Evolutionary conservation across 2,113 vertebrate species (phyloP).

Genomic region (Nematolebias whitei): DNA sequence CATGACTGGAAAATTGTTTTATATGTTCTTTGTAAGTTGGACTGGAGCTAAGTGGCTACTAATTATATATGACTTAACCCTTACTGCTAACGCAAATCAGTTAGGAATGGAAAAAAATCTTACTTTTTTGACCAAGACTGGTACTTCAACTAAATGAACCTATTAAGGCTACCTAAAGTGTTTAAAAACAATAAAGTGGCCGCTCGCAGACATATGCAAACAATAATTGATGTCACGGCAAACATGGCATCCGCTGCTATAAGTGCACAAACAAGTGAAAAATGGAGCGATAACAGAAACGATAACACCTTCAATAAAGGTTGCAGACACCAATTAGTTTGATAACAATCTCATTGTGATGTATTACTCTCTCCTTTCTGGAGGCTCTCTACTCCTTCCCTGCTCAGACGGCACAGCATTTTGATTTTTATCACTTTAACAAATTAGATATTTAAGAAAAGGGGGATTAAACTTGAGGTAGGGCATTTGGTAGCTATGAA

Average conservation of each 20-base stretch:
- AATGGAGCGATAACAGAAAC: constrained; percentile 9
- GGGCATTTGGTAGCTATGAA: background rate
- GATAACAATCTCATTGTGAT: constrained; percentile 27
- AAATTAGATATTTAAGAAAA: background rate
- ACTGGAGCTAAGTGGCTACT: constrained; percentile 62
- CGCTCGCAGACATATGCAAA: constrained; percentile 5
- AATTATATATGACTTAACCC: constrained; percentile 72
- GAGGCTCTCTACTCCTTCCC: background rate
- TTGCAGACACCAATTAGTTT: constrained; percentile 26
- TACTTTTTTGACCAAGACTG: constrained; percentile 24
- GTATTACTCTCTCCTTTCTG: constrained; percentile 21
- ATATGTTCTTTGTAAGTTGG: background rate
- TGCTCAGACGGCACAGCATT: background rate
- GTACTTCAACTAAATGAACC: constrained; percentile 43
- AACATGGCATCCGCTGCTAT: constrained; percentile 10
- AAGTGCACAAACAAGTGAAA: constrained; percentile 21
- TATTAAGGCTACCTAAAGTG: constrained; percentile 3
- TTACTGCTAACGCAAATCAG: constrained; percentile 57
- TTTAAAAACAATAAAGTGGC: constrained; percentile 10
- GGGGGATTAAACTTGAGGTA: background rate
- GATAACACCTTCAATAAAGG: constrained; percentile 4
- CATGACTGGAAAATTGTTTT: too few species aligned
- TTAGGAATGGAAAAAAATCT: constrained; percentile 6
- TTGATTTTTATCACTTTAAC: background rate
- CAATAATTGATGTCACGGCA: constrained; percentile 7